Percentiles rank a stretch among this genome's conserved stretches.
phyloP scores from a whole-genome alignment of 2,888 invertebrate species.

The Xanthorhoe spadicearia region DNA sequence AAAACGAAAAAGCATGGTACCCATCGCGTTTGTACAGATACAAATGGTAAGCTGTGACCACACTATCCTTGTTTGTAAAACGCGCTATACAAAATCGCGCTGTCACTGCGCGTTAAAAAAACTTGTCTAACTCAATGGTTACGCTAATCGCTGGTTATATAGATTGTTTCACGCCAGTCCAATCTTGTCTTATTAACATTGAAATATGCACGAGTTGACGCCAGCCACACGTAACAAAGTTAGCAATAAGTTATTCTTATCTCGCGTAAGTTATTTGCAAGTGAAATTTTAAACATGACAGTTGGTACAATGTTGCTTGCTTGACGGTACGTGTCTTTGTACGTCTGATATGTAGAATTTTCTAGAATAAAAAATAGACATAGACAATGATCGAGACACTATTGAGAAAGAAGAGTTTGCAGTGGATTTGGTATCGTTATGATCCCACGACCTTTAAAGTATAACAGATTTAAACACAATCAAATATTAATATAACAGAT shows the following conservation, averaged over 20 bases:
- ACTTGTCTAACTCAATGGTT: not conserved
- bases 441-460: too few species aligned
- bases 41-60: too few species aligned
- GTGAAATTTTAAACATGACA: slow-evolving; percentile 16
- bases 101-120: too few species aligned
- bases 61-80: too few species aligned
- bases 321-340: not conserved
- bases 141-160: not conserved
- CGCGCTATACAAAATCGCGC: too few species aligned
- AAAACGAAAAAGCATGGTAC: too few species aligned
- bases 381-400: too few species aligned
- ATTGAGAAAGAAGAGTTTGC: too few species aligned
- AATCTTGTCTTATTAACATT: slow-evolving; percentile 15
- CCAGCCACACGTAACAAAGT: slow-evolving; percentile 16
- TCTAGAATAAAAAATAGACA: not conserved
- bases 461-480: too few species aligned
- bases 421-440: too few species aligned
- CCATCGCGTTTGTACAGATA: too few species aligned
- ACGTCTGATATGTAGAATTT: not conserved
- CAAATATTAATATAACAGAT: too few species aligned
- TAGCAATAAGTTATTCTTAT: slow-evolving; percentile 17
- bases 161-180: not conserved
- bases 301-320: not conserved
- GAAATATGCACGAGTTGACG: slow-evolving; percentile 26
- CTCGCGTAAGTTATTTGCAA: slow-evolving; percentile 20